phyloP scores from a whole-genome alignment of 2,113 vertebrate species.

The Candoia aspera region DNA sequence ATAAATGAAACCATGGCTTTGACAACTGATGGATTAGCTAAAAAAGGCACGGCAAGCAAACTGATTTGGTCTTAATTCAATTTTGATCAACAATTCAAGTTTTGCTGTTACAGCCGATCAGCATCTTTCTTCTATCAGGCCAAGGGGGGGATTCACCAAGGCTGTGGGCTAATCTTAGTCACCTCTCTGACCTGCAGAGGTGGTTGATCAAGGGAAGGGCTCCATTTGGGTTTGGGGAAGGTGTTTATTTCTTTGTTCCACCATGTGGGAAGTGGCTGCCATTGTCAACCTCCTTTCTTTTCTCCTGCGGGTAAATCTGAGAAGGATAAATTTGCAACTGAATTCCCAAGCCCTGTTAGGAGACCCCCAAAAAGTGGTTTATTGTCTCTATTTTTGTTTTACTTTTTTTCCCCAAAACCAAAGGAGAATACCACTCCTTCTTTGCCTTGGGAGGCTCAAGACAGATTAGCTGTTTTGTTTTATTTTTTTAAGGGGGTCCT shows the following conservation, averaged over 20 bases:
- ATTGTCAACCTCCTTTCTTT: neutral
- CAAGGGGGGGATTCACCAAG: neutral
- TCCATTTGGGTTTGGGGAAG: neutral
- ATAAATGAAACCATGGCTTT: neutral
- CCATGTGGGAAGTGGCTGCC: neutral
- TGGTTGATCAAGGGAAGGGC: neutral
- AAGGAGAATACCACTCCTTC: constrained; percentile 4
- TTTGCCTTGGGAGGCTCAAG: constrained; percentile 45
- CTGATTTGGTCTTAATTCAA: neutral
- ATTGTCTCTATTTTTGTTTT: neutral
- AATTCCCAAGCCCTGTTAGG: constrained; percentile 27
- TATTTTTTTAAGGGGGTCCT: constrained; percentile 23
- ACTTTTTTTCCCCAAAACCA: neutral
- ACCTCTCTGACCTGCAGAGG: neutral
- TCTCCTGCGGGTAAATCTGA: neutral
- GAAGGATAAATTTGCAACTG: constrained; percentile 46
- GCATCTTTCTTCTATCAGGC: neutral
- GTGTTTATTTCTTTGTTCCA: neutral
- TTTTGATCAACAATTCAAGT: neutral
- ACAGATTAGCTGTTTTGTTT: constrained; percentile 43
- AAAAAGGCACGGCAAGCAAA: neutral
- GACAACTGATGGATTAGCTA: too few relatives aligned
- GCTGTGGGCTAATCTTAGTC: neutral
- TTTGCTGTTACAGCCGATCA: neutral
- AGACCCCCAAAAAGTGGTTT: neutral